Conservation (phyloP, 2,113 vertebrate species). For the Brachionichthys hirsutus region DNA sequence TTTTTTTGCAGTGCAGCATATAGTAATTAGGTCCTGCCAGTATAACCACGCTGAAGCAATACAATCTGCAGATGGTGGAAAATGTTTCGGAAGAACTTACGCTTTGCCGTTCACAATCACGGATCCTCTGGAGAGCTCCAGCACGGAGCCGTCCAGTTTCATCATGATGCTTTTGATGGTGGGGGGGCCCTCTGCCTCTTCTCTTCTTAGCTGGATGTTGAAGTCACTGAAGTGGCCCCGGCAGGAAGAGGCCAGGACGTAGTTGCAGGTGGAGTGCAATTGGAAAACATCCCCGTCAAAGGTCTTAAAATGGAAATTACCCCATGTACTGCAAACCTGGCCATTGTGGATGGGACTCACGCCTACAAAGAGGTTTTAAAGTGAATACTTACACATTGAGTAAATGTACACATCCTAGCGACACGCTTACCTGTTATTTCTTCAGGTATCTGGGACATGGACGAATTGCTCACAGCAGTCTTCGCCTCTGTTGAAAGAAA, state of each 20-base stretch:
- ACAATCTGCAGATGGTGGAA: neutral
- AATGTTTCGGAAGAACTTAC: slow-evolving; percentile 67
- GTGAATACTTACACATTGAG: neutral
- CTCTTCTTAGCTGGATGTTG: slow-evolving; percentile 82
- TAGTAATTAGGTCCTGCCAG: no score
- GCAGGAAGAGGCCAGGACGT: slow-evolving; percentile 81
- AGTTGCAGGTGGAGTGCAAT: slow-evolving; percentile 86
- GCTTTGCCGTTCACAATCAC: slow-evolving; percentile 62
- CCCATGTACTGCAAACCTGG: slow-evolving; percentile 89
- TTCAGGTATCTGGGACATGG: slow-evolving; percentile 36
- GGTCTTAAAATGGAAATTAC: slow-evolving; percentile 88
- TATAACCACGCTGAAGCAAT: neutral
- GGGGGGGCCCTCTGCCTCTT: neutral
- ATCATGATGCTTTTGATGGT: slow-evolving; percentile 71
- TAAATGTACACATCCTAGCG: no score
- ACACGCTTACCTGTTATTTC: slow-evolving; percentile 40
- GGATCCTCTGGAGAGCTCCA: slow-evolving; percentile 72
- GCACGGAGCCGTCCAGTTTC: slow-evolving; percentile 79
- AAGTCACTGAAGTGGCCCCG: slow-evolving; percentile 81
- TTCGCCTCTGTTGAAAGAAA: slow-evolving; percentile 26
- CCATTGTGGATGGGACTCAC: slow-evolving; percentile 67
- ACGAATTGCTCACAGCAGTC: slow-evolving; percentile 27
- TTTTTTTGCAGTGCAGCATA: no score
- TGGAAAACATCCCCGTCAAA: slow-evolving; percentile 86
- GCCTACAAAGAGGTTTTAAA: neutral